These are phyloP conservation scores for Periparus ater DNA, from an alignment of 2,797 vertebrate genomes.

Conservation along the genomic window DNA sequence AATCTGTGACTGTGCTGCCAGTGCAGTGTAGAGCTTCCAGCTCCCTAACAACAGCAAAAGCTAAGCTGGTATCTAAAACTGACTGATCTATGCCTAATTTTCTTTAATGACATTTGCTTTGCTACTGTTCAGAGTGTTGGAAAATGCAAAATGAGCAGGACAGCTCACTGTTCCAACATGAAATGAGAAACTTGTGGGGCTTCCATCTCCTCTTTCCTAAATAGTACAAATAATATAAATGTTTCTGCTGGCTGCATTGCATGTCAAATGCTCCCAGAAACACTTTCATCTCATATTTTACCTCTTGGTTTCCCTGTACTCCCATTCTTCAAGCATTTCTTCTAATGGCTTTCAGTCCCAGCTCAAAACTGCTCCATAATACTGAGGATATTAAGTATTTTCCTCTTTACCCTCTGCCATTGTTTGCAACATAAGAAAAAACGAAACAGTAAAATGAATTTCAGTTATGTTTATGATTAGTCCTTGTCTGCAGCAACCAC, in stretches of 20 bases:
- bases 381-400: neutral
- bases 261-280: constrained; percentile 11
- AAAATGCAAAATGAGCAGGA: neutral
- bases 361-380: neutral
- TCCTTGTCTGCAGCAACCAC: constrained; percentile 4
- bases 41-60: neutral
- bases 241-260: constrained; percentile 20
- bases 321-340: constrained; percentile 9
- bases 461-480: constrained; percentile 55
- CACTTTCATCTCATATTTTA: constrained; percentile 19
- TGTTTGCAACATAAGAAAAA: constrained; percentile 21
- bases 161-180: neutral
- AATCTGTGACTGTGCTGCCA: neutral
- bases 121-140: neutral
- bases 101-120: neutral
- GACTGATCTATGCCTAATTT: neutral
- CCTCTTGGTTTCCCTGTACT: constrained; percentile 19
- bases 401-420: neutral
- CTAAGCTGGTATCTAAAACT: neutral
- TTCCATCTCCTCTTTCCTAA: neutral
- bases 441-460: constrained; percentile 31
- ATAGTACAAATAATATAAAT: neutral
- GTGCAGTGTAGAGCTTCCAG: neutral
- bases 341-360: constrained; percentile 12
- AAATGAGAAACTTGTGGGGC: neutral